A percentile compares a stretch with the other conserved stretches of the same genome.
Conservation (phyloP, 2,113 vertebrate genomes). For the Barbus barbus region DNA sequence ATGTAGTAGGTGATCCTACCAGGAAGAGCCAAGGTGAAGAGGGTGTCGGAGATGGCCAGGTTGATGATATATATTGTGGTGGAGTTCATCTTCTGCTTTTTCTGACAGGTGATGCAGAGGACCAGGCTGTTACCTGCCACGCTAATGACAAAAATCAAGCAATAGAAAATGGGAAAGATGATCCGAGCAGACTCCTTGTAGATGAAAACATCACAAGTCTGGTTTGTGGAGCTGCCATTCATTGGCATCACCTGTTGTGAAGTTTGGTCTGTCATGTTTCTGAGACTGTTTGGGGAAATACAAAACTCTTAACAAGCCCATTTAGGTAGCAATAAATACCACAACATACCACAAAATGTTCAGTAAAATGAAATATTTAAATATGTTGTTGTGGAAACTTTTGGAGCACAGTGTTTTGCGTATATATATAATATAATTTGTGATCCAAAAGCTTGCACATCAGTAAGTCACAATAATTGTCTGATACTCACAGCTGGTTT, state of each 20-base stretch:
- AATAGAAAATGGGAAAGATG: slow-evolving; percentile 79
- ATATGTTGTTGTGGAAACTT: no score
- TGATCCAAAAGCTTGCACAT: background rate
- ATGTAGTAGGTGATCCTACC: slow-evolving; percentile 80
- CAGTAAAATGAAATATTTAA: background rate
- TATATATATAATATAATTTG: background rate
- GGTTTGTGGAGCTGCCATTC: slow-evolving; percentile 53
- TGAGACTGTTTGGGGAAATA: background rate
- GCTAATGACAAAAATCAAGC: slow-evolving; percentile 72
- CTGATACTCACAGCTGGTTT: slow-evolving; percentile 20
- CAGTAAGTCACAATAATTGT: background rate
- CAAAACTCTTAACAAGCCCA: background rate
- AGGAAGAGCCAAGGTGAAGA: slow-evolving; percentile 80
- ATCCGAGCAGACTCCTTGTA: slow-evolving; percentile 67
- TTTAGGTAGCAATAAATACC: background rate
- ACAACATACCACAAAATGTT: background rate
- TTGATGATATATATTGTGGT: slow-evolving; percentile 81
- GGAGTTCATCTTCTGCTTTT: slow-evolving; percentile 82
- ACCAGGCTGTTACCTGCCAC: slow-evolving; percentile 79
- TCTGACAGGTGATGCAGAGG: slow-evolving; percentile 77
- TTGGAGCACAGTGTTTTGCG: no score
- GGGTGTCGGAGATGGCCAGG: slow-evolving; percentile 79
- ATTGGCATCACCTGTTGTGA: background rate
- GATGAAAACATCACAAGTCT: slow-evolving; percentile 76
- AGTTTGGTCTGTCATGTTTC: slow-evolving; percentile 23